These are phyloP conservation scores for Tetropium fuscum DNA, from an alignment of 2,888 invertebrate genomes.

Conservation along the genomic window DNA sequence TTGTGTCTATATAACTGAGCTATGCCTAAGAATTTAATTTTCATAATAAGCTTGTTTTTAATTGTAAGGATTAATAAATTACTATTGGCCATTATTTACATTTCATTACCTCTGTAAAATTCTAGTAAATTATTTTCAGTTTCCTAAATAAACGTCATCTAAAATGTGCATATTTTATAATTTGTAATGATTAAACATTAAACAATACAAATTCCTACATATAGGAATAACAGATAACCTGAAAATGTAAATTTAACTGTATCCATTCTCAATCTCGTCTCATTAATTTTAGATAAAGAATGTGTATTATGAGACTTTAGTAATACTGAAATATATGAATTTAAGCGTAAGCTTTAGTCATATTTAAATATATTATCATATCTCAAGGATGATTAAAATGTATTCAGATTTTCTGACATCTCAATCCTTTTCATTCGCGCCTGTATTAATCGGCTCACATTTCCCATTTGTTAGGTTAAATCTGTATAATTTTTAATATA, in stretches of 20 bases:
- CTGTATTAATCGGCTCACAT: slow-evolving; percentile 46
- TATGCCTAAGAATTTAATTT: no score
- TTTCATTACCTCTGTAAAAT: no score
- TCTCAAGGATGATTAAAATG: slow-evolving; percentile 58
- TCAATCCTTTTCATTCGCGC: slow-evolving; percentile 53
- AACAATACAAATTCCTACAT: no score
- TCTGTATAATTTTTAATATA: slow-evolving; percentile 58
- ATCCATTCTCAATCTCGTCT: slow-evolving; percentile 7
- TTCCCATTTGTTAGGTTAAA: slow-evolving; percentile 54
- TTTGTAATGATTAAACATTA: no score
- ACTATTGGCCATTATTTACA: no score
- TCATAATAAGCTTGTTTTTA: no score
- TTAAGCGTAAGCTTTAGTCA: slow-evolving; percentile 53
- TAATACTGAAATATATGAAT: slow-evolving; percentile 48
- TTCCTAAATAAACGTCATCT: no score
- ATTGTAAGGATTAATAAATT: no score
- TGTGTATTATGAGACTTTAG: slow-evolving; percentile 16
- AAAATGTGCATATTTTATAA: no score
- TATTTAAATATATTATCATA: slow-evolving; percentile 60
- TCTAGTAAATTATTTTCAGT: no score
- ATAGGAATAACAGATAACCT: slow-evolving; percentile 14
- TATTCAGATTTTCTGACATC: slow-evolving; percentile 52
- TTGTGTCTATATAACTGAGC: no score
- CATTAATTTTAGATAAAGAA: slow-evolving; percentile 21
- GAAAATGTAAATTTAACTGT: slow-evolving; percentile 6